These are phyloP conservation scores for Herpailurus yagouaroundi DNA, from an alignment of 2,113 vertebrate genomes.

Conservation along the genomic window DNA sequence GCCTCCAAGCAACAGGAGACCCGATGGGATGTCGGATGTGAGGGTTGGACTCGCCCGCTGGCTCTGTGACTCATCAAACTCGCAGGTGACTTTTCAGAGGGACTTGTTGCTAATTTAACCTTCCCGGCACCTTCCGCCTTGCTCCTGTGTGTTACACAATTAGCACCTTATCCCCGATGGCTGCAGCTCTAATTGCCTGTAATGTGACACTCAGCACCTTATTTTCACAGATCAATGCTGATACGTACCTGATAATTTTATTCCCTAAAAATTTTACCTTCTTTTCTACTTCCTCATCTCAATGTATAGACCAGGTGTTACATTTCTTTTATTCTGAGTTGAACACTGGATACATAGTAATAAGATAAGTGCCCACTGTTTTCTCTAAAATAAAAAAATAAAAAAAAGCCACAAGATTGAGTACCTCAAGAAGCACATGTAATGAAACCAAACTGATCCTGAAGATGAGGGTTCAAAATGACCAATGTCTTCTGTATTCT, in stretches of 20 bases:
- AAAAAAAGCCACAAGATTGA: not conserved
- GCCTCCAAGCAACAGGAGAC: not conserved
- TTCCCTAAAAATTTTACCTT: conserved; percentile 4
- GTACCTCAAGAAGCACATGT: not conserved
- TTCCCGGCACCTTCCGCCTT: not conserved
- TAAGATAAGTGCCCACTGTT: not conserved
- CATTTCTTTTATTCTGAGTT: not conserved
- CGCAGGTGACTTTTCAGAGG: not conserved
- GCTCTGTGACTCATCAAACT: not conserved
- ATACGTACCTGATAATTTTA: not conserved
- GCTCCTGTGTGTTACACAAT: not conserved
- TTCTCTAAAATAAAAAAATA: not conserved
- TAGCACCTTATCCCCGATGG: not conserved
- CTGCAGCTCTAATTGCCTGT: not conserved
- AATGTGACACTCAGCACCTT: not conserved
- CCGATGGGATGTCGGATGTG: fast-evolving
- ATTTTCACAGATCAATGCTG: not conserved
- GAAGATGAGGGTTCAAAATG: not conserved
- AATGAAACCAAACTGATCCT: not conserved
- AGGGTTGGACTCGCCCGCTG: not conserved
- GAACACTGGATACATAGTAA: not conserved
- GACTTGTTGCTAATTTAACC: not conserved
- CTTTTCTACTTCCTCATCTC: not conserved
- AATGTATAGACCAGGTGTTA: not conserved
- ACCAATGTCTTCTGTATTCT: not conserved